Conservation (phyloP, 2,113 vertebrate species). For the Diadophis punctatus region DNA sequence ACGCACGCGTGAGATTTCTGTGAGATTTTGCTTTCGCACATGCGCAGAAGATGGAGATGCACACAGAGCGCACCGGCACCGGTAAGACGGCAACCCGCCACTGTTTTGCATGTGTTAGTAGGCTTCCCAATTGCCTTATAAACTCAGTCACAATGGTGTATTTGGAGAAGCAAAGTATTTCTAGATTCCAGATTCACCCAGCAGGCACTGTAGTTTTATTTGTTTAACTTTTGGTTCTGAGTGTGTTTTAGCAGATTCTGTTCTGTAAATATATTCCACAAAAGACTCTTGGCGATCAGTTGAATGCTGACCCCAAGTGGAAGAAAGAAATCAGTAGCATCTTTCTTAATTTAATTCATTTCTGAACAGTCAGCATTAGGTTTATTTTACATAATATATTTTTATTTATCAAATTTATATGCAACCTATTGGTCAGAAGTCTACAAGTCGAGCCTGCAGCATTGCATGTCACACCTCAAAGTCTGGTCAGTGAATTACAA, state of each 20-base stretch:
- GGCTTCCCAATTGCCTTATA: neutral
- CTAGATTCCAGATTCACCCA: neutral
- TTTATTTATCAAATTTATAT: neutral
- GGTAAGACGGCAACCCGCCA: no score
- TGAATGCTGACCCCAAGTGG: neutral
- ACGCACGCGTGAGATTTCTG: no score
- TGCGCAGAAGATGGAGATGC: no score
- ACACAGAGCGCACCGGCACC: no score
- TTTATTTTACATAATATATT: no score
- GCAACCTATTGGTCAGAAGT: neutral
- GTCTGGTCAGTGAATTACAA: neutral
- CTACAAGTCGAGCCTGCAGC: neutral
- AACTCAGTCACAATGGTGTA: neutral
- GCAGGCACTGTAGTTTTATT: neutral
- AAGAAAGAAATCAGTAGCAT: neutral
- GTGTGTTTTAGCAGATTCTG: neutral
- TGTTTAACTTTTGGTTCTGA: neutral
- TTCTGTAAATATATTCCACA: neutral
- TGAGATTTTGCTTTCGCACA: no score
- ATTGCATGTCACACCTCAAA: neutral
- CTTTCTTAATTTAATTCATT: neutral
- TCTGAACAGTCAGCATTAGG: neutral
- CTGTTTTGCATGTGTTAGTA: neutral
- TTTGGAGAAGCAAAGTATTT: neutral
- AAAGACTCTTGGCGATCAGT: neutral